phyloP scores from a whole-genome alignment of 2,797 vertebrate genomes.

The Semaprochilodus insignis region DNA sequence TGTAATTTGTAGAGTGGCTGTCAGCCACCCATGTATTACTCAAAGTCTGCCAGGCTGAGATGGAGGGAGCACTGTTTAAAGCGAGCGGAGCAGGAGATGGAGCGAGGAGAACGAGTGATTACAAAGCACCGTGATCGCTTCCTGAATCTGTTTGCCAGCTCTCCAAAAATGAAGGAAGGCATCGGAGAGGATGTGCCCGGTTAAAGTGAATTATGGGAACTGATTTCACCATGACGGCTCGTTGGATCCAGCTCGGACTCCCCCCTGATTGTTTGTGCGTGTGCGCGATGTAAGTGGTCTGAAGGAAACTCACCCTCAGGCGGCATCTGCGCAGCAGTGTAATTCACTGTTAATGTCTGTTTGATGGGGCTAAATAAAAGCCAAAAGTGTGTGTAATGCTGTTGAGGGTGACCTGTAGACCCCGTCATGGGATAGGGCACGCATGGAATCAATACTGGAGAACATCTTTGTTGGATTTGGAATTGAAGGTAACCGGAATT shows the following conservation, averaged over 20 bases:
- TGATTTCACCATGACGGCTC: conserved; percentile 7
- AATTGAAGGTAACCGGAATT: too few species aligned
- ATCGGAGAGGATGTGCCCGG: neutral
- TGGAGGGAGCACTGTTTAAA: conserved; percentile 22
- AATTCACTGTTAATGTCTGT: conserved; percentile 9
- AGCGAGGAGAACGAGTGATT: conserved; percentile 23
- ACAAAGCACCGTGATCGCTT: neutral
- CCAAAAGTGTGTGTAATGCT: neutral
- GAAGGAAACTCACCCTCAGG: conserved; percentile 18
- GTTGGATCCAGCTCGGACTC: conserved; percentile 1
- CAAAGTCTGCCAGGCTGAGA: neutral
- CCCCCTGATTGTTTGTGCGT: conserved; percentile 20
- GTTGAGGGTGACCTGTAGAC: neutral
- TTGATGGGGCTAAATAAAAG: conserved; percentile 16
- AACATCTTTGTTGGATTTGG: neutral
- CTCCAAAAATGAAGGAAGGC: conserved; percentile 24
- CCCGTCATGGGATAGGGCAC: neutral
- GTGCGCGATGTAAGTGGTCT: conserved; percentile 40
- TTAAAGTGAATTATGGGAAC: conserved; percentile 46
- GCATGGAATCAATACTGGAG: neutral
- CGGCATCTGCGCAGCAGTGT: conserved; percentile 21
- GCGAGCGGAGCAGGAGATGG: conserved; percentile 23
- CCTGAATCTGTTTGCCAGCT: conserved; percentile 18
- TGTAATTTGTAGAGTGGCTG: conserved; percentile 11
- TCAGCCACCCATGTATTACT: conserved; percentile 68